A percentile compares a stretch with the other conserved stretches of the same genome.
Conservation (phyloP, 2,888 invertebrate species). For the Cephus nigrinus region DNA sequence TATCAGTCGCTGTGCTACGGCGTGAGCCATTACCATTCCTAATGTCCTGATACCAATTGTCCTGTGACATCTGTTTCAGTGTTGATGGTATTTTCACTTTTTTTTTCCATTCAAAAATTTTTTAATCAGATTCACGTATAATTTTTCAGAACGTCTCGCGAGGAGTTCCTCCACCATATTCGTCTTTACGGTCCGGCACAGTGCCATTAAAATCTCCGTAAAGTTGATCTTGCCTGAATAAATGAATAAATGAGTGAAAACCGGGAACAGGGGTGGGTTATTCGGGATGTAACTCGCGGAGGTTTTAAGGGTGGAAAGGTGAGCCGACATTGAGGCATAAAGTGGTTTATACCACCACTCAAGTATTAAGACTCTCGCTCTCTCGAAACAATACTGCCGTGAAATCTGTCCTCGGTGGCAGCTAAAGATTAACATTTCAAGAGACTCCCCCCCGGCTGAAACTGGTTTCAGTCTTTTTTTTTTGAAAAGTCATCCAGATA, state of each 20-base stretch:
- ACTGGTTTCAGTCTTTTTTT: neutral
- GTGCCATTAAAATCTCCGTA: slow-evolving; percentile 55
- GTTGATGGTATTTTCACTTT: neutral
- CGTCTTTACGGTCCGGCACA: slow-evolving; percentile 20
- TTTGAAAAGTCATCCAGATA: slow-evolving; percentile 9
- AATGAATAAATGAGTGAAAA: slow-evolving; percentile 53
- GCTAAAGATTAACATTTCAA: slow-evolving; percentile 25
- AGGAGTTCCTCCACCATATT: neutral
- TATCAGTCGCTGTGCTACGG: neutral
- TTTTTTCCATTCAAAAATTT: neutral
- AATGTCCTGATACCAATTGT: neutral
- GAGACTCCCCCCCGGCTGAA: slow-evolving; percentile 8
- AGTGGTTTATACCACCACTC: slow-evolving; percentile 54
- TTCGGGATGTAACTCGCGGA: slow-evolving; percentile 36
- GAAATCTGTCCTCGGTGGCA: slow-evolving; percentile 23
- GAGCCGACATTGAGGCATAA: slow-evolving; percentile 39
- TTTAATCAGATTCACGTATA: neutral
- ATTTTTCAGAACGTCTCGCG: neutral
- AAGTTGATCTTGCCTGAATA: slow-evolving; percentile 51
- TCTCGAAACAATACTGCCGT: slow-evolving; percentile 32
- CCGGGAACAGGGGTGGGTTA: neutral
- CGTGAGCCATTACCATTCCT: neutral
- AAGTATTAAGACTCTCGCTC: slow-evolving; percentile 42
- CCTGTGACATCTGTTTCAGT: neutral
- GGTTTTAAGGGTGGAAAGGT: slow-evolving; percentile 34